Conservation (phyloP, 1,140 invertebrate genomes). For the Drosophila nebulosa region DNA sequence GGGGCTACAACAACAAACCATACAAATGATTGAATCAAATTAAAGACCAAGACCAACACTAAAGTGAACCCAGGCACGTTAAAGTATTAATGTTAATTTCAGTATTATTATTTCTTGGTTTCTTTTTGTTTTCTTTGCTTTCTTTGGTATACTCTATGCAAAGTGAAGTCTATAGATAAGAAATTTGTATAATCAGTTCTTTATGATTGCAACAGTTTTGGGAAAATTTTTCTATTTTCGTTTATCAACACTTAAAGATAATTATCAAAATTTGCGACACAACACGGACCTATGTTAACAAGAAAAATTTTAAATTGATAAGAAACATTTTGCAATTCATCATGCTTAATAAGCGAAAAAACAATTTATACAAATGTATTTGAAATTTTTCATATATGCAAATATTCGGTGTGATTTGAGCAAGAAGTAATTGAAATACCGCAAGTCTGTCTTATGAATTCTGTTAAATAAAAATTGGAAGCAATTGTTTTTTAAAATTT, state of each 20-base stretch:
- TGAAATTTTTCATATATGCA: too few species aligned
- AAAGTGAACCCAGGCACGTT: slow-evolving; percentile 19
- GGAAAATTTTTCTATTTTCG: neutral
- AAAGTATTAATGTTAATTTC: slow-evolving; percentile 37
- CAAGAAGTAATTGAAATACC: too few species aligned
- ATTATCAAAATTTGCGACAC: neutral
- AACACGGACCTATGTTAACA: neutral
- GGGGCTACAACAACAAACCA: slow-evolving; percentile 25
- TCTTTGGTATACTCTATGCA: neutral
- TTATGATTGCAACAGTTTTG: neutral
- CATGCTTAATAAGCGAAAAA: too few species aligned
- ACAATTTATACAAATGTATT: too few species aligned
- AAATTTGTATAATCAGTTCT: neutral
- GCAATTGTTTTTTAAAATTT: too few species aligned
- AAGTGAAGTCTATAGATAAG: neutral
- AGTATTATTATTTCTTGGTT: slow-evolving; percentile 1
- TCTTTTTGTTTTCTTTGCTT: neutral
- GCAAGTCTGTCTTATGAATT: too few species aligned
- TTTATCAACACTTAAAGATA: neutral
- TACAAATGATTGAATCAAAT: slow-evolving; percentile 76
- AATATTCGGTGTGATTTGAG: too few species aligned
- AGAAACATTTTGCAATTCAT: neutral
- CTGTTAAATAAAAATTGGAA: too few species aligned
- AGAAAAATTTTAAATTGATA: neutral
- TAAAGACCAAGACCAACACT: slow-evolving; percentile 23